These are phyloP conservation scores for Brachyptera risi DNA, from an alignment of 2,888 invertebrate genomes.

Conservation along the genomic window DNA sequence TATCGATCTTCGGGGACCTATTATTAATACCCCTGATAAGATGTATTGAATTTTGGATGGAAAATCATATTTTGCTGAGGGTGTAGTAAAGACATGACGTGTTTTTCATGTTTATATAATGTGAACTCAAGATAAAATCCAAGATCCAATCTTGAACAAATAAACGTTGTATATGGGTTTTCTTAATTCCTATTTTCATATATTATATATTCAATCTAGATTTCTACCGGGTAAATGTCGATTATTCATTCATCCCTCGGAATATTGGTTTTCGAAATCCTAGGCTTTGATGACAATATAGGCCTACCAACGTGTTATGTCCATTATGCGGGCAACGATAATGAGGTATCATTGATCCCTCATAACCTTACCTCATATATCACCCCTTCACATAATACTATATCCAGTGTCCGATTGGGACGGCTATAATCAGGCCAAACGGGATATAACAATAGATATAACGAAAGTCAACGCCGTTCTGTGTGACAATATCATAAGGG, in stretches of 20 bases:
- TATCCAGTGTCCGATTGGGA: neutral
- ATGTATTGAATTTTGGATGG: neutral
- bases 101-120: too few species aligned
- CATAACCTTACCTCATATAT: constrained; percentile 8
- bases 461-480: neutral
- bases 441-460: neutral
- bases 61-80: constrained; percentile 2
- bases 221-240: too few species aligned
- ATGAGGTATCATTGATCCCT: constrained; percentile 13
- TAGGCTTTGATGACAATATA: too few species aligned
- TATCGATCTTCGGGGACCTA: constrained; percentile 8
- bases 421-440: neutral
- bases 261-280: too few species aligned
- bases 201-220: too few species aligned
- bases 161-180: too few species aligned
- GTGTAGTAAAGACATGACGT: too few species aligned
- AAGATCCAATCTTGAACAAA: neutral
- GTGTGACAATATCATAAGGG: neutral
- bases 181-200: too few species aligned
- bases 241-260: too few species aligned
- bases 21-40: constrained; percentile 9
- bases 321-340: constrained; percentile 12
- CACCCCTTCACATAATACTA: too few species aligned
- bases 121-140: too few species aligned
- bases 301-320: too few species aligned